Evolutionary conservation across 1,140 invertebrate species (phyloP).

Genomic region (Magallana gigas): DNA sequence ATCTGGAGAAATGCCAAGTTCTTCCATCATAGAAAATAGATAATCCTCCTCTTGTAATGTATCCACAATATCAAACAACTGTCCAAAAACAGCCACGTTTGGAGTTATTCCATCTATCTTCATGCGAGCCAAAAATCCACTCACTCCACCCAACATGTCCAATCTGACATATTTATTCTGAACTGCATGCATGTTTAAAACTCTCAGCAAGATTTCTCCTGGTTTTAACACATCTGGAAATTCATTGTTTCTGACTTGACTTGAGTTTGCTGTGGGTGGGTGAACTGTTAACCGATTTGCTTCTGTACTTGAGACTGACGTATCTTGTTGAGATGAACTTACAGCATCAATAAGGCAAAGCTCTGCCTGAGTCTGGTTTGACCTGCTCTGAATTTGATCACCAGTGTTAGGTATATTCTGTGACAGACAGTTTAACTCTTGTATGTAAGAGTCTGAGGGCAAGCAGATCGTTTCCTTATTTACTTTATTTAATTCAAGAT

Average conservation of each 20-base stretch:
- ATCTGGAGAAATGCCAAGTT: background rate
- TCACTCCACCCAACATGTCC: background rate
- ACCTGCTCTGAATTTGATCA: background rate
- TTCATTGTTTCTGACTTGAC: background rate
- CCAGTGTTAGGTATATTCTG: background rate
- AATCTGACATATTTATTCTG: slow-evolving; percentile 3
- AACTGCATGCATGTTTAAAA: background rate
- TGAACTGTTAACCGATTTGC: background rate
- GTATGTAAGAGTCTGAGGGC: background rate
- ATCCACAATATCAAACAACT: slow-evolving; percentile 6
- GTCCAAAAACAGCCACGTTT: slow-evolving; percentile 13
- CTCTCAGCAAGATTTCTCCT: slow-evolving; percentile 1
- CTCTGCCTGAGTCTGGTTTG: background rate
- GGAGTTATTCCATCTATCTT: background rate
- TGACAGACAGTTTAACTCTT: background rate
- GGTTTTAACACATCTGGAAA: slow-evolving; percentile 28
- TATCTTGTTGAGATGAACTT: background rate
- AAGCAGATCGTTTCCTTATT: background rate
- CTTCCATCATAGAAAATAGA: background rate
- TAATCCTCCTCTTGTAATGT: slow-evolving; percentile 10
- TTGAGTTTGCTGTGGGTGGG: background rate
- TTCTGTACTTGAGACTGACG: background rate
- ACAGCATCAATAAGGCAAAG: background rate
- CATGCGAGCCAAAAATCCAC: background rate
- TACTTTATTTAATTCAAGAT: background rate